Evolutionary conservation across 1,140 invertebrate genomes (phyloP), one percentile per base, ranked within the genome.

Genomic region (Sarcophaga peregrina): DNA sequence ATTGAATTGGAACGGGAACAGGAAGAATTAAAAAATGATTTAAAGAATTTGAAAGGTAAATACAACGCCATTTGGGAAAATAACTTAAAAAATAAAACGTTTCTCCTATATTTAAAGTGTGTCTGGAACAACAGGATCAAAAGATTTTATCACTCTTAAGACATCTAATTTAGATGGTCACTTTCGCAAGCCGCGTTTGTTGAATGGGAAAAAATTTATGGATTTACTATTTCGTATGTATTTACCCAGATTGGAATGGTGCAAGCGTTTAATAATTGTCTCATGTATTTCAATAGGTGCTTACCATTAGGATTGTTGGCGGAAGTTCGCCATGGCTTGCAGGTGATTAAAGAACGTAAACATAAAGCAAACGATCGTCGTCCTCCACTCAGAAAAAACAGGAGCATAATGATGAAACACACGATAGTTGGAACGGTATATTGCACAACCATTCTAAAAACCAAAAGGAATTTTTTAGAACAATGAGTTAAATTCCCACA

Each of bases 171-270:
- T n/a, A n/a, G n/a, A 78, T 78, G 75, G 75, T 78, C 75, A 78
- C 50, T 47, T 52, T 15, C 7, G 20, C 13, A 78, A 78, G 25
- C n/a, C 10, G 10, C n/a, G 75, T 5, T 50, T 78, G 8, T 52
- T 78, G 15, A 50, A 52, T 50, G 25, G 20, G 50, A 13, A 5
- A 9, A 50, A 52, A 78, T 78, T 78, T 50, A 78, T 78, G 17
- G 75, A 78, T 50, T 8, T 78, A 25, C n/a, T 78, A 17, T 78
- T 20, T 25, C n/a, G 75, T 78, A 52, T 9, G 47, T 78, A 37
- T 37, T n/a, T 45, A 5, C 3, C 1, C n/a, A 48, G 15, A 48
- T 50, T 76, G 47, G 3, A 48, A 15, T 17, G 1, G 25, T 1
- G 25, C 25, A 5, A 5, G 5, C 52, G 1, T 10, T 15, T n/a